Evolutionary conservation across 2,888 invertebrate genomes (phyloP).

Genomic region (Nemotelus pantherinus): DNA sequence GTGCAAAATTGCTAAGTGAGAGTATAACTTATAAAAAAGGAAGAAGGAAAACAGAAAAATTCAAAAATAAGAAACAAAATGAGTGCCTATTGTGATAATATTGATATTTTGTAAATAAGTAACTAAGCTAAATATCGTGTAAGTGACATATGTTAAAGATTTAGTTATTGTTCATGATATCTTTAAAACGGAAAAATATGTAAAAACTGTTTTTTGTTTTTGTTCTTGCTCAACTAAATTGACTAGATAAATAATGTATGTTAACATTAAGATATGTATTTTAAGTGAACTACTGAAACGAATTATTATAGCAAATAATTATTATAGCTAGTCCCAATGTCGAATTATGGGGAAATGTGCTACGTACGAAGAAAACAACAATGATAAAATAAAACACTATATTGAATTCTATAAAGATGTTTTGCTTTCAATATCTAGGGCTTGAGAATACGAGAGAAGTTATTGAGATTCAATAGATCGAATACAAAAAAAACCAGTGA

Average conservation of each 20-base stretch:
- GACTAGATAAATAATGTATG: neutral
- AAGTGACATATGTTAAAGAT: neutral
- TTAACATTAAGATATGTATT: neutral
- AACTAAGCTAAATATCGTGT: conserved; percentile 3
- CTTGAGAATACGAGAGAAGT: no score
- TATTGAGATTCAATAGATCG: no score
- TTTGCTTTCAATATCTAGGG: no score
- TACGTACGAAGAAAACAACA: neutral
- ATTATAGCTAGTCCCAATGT: conserved; percentile 11
- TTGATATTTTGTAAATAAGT: conserved; percentile 37
- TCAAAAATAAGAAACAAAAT: conserved; percentile 37
- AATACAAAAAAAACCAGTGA: no score
- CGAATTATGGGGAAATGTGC: neutral
- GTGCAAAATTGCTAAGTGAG: neutral
- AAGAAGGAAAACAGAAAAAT: neutral
- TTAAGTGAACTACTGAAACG: neutral
- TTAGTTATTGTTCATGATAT: neutral
- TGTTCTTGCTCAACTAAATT: neutral
- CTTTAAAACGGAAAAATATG: neutral
- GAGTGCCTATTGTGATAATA: conserved; percentile 50
- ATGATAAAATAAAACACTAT: neutral
- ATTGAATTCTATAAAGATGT: no score
- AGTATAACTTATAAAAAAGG: neutral
- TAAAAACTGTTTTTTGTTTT: neutral
- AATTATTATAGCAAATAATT: neutral